Evolutionary conservation across 2,797 vertebrate species (phyloP), one percentile per base, ranked within the genome.

Genomic region (Platalea minor): DNA sequence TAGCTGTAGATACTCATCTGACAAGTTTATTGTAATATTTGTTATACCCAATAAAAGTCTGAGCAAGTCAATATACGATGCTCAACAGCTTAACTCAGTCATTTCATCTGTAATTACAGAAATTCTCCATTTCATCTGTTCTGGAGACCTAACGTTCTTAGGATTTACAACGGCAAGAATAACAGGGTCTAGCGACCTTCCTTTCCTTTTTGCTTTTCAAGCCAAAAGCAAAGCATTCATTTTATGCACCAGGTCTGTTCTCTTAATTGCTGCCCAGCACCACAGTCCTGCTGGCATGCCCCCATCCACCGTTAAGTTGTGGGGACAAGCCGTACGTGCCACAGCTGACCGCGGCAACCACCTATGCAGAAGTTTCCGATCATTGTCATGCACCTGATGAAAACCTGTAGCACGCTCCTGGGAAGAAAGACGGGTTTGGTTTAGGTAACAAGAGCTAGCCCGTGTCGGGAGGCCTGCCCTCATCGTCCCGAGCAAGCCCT

Each of bases 401-500:
- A 29, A 51, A 33, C n/a, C 5, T 0, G 13, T 2, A 33, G 21
- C 67, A 16, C 4, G 0, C 6, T 37, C 15, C 16, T 1, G 7
- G 14, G 5, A 46, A 24, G 9, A n/a, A 13, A 12, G 9, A 14
- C 2, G 10, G 33, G 2, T 24, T 26, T 10, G 21, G 1, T 7
- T 39, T 1, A 28, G 13, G 6, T 1, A 17, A 8, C 29, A 9
- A 2, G 12, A 6, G 3, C 3, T 17, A 29, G 21, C 3, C 5
- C 8, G 2, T 0, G 17, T 1, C 26, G 10, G 11, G 6, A 13
- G 6, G 2, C 21, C 28, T 21, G 31, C 11, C 1, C 13, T 41
- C 3, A 4, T 9, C 0, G 8, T 7, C 8, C 13, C 11, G 3
- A 3, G n/a, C 18, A 4, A 37, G 56, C 15, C 41, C 5, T 29